Conservation (phyloP, 2,797 vertebrate species). For the Myiothlypis chrysogaster region DNA sequence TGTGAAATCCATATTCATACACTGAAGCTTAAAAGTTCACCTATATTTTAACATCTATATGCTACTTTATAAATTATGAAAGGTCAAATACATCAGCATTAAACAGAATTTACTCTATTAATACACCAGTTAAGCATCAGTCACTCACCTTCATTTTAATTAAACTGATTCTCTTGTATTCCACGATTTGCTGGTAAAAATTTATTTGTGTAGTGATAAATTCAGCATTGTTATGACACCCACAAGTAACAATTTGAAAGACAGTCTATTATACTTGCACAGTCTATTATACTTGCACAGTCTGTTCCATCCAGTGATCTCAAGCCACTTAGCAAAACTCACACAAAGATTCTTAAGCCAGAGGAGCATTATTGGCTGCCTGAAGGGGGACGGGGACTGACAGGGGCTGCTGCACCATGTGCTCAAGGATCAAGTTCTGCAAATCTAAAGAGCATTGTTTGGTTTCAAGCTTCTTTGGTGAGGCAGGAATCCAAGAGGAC, state of each 20-base stretch:
- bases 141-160: background rate
- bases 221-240: background rate
- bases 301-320: background rate
- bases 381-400: accelerated
- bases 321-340: background rate
- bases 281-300: background rate
- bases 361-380: background rate
- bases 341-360: background rate
- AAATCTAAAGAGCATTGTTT: constrained; percentile 57
- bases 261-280: background rate
- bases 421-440: constrained; percentile 2
- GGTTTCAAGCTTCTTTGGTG: background rate
- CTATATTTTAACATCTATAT: background rate
- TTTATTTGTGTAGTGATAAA: background rate
- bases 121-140: background rate
- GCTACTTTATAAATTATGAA: background rate
- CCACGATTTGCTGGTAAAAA: background rate
- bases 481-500: constrained; percentile 14
- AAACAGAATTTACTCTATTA: background rate
- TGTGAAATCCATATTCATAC: background rate
- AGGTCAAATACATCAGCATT: background rate
- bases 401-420: background rate
- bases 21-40: background rate
- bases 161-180: background rate
- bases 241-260: background rate